Base-by-base conservation (phyloP, 92 coral and sea anemone genomes). In the Plumapathes pennacea region DNA sequence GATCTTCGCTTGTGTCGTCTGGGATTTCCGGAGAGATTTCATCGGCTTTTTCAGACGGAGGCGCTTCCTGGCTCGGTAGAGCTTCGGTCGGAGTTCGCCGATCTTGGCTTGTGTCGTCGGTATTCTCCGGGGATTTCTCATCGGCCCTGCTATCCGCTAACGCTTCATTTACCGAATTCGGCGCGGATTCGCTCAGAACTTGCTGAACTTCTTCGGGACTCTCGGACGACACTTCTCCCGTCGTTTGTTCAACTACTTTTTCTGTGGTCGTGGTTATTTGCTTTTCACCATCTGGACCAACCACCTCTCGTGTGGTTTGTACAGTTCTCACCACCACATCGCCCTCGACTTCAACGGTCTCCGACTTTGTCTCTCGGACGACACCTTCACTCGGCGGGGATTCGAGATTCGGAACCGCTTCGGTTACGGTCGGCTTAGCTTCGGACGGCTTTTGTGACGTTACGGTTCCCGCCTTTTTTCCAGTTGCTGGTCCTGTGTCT, bases 241-340 rank as follows among this genome's bases (percentile, higher is more conserved):
- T 22, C 5, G 47, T 7, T 19, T 50, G 51, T 51, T 65, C 72
- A 27, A 36, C 18, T 66, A 41, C 63, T 8, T 40, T 62, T 1
- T 17, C 39, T 32, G 73, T 53, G 2, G 54, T 27, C 32, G 26
- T 54, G 4, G 13, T 22, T 10, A 54, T 20, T 13, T 66, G 44
- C 32, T 53, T 54, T 41, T 66, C 73, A 7, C 63, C 73, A 40
- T 52, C 63, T 31, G 51, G 37, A 19, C 38, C 49, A 12, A 29
- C 32, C 32, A 50, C 62, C 15, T 22, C 62, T 30, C 44, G 54
- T 30, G n/a, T 14, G n/a, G 40, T n/a, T 7, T 7, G 40, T 34
- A n/a, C 9, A 8, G 40, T 34, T 34, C 9, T n/a, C n/a, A 8
- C 9, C 40, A 8, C 40, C 40, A 8, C n/a, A 8, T 8, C 40